phyloP scores from a whole-genome alignment of 2,888 invertebrate genomes.

The Lordiphosa andalusiaca region DNA sequence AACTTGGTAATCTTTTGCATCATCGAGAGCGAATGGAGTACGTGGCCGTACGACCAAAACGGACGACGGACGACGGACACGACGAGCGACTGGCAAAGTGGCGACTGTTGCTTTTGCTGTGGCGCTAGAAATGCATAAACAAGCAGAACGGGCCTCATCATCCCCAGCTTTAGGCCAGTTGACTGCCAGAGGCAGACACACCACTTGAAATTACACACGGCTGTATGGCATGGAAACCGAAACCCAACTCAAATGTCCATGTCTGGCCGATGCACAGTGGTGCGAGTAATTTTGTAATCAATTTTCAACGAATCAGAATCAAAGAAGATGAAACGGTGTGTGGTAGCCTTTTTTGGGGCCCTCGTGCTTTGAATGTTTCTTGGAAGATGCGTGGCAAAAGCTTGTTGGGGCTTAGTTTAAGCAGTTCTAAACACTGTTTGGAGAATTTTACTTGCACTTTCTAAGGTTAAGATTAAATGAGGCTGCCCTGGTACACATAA shows the following conservation, averaged over 20 bases:
- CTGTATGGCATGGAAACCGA: slow-evolving; percentile 13
- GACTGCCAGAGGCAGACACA: slow-evolving; percentile 22
- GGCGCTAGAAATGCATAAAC: slow-evolving; percentile 65
- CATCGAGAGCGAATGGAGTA: slow-evolving; percentile 69
- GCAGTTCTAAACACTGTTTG: too few species aligned
- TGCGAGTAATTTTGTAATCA: not conserved
- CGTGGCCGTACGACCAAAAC: slow-evolving; percentile 36
- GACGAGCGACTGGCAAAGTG: slow-evolving; percentile 7
- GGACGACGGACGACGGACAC: not conserved
- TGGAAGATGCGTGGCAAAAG: too few species aligned
- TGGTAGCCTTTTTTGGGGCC: too few species aligned
- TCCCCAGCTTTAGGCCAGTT: slow-evolving; percentile 15
- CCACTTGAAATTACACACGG: slow-evolving; percentile 53
- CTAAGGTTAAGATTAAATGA: too few species aligned
- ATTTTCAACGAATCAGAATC: too few species aligned
- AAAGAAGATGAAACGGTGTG: too few species aligned
- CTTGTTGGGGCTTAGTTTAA: too few species aligned
- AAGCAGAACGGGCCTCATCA: slow-evolving; percentile 31
- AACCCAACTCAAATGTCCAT: slow-evolving; percentile 7
- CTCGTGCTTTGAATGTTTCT: too few species aligned
- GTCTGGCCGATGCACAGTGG: not conserved
- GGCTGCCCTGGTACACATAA: too few species aligned
- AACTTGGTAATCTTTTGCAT: slow-evolving; percentile 73
- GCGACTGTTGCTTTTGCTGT: slow-evolving; percentile 59
- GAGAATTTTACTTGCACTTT: too few species aligned